A percentile compares a stretch with the other conserved stretches of the same genome.
These are phyloP conservation scores for Arvicanthis niloticus DNA, from an alignment of 2,113 vertebrate species.

Conservation along the genomic window DNA sequence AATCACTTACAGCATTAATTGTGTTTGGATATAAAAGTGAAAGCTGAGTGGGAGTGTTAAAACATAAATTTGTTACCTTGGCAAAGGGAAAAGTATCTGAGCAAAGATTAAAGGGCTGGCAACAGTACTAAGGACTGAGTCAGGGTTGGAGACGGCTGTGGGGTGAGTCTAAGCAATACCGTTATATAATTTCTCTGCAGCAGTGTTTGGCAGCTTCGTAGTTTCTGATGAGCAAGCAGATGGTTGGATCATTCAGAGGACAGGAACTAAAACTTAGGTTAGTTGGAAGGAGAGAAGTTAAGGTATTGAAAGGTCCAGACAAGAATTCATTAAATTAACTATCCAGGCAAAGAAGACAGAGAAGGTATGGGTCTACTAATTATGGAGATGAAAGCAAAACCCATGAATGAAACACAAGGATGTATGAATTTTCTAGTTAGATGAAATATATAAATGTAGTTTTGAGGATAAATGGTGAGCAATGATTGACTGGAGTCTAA, in stretches of 20 bases:
- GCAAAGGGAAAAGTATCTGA: background rate
- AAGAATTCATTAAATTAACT: background rate
- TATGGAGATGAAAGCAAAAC: background rate
- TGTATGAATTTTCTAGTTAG: background rate
- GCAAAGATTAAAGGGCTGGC: background rate
- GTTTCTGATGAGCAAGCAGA: conserved; percentile 53
- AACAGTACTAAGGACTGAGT: background rate
- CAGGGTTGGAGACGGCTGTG: background rate
- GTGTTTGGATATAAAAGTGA: background rate
- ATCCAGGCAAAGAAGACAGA: background rate
- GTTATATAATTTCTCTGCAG: conserved; percentile 17
- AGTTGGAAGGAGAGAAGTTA: background rate
- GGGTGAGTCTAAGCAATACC: background rate
- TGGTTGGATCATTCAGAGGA: conserved; percentile 42
- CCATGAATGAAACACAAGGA: background rate
- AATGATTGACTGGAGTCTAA: background rate
- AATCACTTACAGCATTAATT: background rate
- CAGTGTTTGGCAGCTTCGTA: conserved; percentile 1
- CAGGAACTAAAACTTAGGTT: background rate
- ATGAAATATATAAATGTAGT: background rate
- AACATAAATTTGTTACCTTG: background rate
- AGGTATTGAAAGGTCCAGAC: background rate
- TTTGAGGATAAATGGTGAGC: background rate
- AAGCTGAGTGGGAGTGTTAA: background rate
- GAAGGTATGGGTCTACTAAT: background rate